Conservation (phyloP, 2,888 invertebrate genomes). For the Pachydiplax longipennis region DNA sequence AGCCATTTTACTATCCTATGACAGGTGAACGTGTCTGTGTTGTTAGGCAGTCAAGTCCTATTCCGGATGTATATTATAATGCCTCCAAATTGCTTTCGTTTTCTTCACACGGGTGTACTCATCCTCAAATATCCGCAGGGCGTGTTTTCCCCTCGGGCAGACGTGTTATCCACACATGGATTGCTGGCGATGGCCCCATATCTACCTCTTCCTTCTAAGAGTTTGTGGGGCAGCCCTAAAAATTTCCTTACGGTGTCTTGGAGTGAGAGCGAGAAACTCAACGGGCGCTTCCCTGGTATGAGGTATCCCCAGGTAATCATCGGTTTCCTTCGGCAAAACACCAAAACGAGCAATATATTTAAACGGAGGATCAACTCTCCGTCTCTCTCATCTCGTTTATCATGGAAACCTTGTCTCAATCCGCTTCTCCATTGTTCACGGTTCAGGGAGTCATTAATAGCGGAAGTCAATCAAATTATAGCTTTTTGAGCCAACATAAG, state of each 20-base stretch:
- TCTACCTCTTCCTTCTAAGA: neutral
- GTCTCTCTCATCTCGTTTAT: neutral
- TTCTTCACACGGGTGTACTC: constrained; percentile 22
- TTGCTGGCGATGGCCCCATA: neutral
- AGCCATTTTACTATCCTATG: constrained; percentile 19
- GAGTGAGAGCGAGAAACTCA: neutral
- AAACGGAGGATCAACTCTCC: neutral
- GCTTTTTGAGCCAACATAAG: neutral
- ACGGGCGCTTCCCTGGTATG: neutral
- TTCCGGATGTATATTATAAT: constrained; percentile 43
- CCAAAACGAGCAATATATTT: neutral
- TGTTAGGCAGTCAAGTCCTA: constrained; percentile 20
- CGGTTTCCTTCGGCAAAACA: constrained; percentile 16
- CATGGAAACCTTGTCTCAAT: neutral
- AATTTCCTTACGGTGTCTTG: neutral
- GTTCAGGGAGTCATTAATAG: neutral
- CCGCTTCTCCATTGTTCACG: neutral
- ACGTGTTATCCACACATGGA: neutral
- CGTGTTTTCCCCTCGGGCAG: neutral
- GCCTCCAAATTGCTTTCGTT: constrained; percentile 28
- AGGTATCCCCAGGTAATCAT: neutral
- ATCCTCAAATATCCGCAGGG: constrained; percentile 30
- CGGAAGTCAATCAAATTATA: neutral
- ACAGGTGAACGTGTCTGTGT: constrained; percentile 43
- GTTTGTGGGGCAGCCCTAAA: neutral